Evolutionary conservation across 2,888 invertebrate genomes (phyloP), one percentile per base, ranked within the genome.

Genomic region (Dione juno): DNA sequence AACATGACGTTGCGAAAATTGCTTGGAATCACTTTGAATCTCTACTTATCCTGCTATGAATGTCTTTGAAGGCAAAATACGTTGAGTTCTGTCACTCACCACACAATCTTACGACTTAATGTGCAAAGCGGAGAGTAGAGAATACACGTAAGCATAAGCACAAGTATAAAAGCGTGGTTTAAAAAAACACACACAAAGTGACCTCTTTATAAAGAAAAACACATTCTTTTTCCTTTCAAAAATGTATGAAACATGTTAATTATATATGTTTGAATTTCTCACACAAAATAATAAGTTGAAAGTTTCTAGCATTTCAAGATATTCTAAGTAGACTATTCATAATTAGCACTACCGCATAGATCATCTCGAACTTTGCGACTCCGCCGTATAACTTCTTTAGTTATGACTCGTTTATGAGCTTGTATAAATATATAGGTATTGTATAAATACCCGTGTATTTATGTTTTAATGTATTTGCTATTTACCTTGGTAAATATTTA

Each of bases 311-410:
- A n/a, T 28, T 43, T 11, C 35, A 35, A 58, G 41, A n/a, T 16
- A 41, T 67, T 59, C 58, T 21, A 40, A 67, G 48, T 67, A 45
- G 58, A 48, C 40, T 58, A 21, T 48, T 50, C 58, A 52, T 67
- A 67, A 67, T 67, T 67, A 67, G 59, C 58, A 67, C 58, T 50
- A 16, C 21, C 37, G 67, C 67, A 59, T 57, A 66, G 66, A 66
- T 59, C 67, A 67, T 67, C 50, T 19, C 37, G 45, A 48, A 67
- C 57, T 67, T 48, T 41, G 35, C 57, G 37, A 58, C 45, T 66
- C 57, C 35, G 66, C 21, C 43, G 66, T 48, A n/a, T 11, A 67
- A 66, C 37, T 58, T 67, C 67, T 67, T 58, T 50, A 59, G 58
- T 58, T 67, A 67, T 58, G 58, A 48, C 48, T 37, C 50, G 40